Conservation (phyloP, 2,113 vertebrate species). For the Tinamus guttatus region DNA sequence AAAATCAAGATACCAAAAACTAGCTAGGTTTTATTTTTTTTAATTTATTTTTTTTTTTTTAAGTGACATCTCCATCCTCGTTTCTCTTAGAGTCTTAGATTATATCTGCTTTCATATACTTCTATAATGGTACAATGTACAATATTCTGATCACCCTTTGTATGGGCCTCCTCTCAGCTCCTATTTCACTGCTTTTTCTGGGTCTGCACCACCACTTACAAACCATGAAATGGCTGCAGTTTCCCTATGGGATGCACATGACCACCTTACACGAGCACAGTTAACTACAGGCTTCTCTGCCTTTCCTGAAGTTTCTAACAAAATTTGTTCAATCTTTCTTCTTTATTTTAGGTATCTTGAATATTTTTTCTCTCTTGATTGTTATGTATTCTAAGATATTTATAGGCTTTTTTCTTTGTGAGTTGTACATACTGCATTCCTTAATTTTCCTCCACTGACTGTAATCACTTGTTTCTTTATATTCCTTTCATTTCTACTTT, state of each 20-base stretch:
- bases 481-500: background rate
- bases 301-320: background rate
- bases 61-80: background rate
- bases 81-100: background rate
- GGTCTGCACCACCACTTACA: background rate
- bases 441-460: slow-evolving; percentile 13
- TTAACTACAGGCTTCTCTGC: background rate
- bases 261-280: background rate
- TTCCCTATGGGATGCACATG: background rate
- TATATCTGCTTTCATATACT: background rate
- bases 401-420: background rate
- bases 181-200: background rate
- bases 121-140: background rate
- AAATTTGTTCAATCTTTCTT: background rate
- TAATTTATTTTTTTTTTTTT: background rate
- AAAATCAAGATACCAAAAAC: background rate
- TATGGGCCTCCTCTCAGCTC: background rate
- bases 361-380: background rate
- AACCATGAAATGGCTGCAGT: background rate
- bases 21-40: background rate
- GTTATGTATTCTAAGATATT: background rate
- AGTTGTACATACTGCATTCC: background rate
- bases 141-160: background rate
- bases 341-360: background rate
- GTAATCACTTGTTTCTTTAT: background rate